Evolutionary conservation across 1,140 invertebrate genomes (phyloP), one percentile per base, ranked within the genome.

Genomic region (Drosophila punjabiensis): DNA sequence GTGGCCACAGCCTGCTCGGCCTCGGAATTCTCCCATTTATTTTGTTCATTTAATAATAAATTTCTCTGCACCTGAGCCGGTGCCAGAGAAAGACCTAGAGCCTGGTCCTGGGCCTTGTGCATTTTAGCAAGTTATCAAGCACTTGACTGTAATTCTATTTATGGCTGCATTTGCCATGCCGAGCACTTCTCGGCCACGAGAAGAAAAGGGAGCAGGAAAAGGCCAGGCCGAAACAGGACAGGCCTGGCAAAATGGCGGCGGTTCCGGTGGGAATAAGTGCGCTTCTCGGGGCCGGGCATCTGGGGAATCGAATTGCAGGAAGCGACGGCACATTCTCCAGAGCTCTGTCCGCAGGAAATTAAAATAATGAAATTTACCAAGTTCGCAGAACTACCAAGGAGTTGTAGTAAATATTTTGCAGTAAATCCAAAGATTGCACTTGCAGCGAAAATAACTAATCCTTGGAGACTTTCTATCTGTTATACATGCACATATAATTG

Each of bases 131-230:
- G 84, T 85, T 88, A 89, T 88, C 84, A 88, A 79, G 85, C 74
- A 78, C 85, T 88, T 88, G 84, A 89, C 84, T 85, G 81, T 88
- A 88, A 89, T 88, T 84, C 85, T 89, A 89, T 88, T 88, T 89
- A 88, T 84, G 81, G 84, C 84, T 74, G 84, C 81, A 88, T 66
- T 88, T 61, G 81, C 84, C 77, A 88, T 73, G 68, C 76, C 52
- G 56, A 45, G 43, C 80, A 58, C 20, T 61, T 24, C 61, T 70
- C 50, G 47, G 62, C 52, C 48, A 63, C 60, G 11, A 74, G 37
- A 73, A 65, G n/a, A 43, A 56, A 47, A 53, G 24, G 13, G 33
- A 20, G 32, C 60, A 14, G n/a, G 59, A 35, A 32, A 35, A 64
- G 65, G 65, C 65, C 32, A 45, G 67, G 68, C 73, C 59, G 7